A percentile compares a stretch with the other conserved stretches of the same genome.
Evolutionary conservation across 2,888 invertebrate genomes (phyloP).

Genomic region (Sthenelais limicola): DNA sequence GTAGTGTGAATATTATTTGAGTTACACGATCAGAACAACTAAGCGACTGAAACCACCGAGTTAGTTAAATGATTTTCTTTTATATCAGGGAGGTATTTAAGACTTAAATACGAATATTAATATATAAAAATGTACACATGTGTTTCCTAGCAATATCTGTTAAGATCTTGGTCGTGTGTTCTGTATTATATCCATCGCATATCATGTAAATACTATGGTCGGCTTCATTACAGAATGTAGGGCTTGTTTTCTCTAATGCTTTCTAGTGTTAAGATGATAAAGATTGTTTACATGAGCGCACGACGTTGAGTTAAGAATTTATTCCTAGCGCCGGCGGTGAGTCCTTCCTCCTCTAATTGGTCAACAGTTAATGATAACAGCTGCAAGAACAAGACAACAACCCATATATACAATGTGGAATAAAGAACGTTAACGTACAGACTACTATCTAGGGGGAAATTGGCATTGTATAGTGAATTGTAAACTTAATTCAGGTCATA

Average conservation of each 20-base stretch:
- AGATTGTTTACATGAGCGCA: no score
- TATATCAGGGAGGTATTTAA: no score
- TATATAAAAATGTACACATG: background rate
- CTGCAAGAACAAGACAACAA: background rate
- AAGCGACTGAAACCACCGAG: no score
- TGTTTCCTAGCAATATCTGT: background rate
- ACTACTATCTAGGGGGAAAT: no score
- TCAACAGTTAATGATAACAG: background rate
- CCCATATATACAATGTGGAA: background rate
- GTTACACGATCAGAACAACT: no score
- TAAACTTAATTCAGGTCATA: no score
- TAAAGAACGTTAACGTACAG: background rate
- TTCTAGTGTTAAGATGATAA: no score
- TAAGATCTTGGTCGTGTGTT: background rate
- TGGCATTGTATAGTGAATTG: no score
- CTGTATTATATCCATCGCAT: background rate
- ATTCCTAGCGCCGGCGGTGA: slow-evolving; percentile 22
- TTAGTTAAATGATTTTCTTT: no score
- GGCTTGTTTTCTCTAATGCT: background rate
- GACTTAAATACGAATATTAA: background rate
- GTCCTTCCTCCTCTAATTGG: slow-evolving; percentile 16
- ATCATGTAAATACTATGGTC: background rate
- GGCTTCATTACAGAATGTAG: background rate
- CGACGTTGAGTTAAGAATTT: slow-evolving; percentile 15
- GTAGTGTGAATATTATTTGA: no score